phyloP scores from a whole-genome alignment of 2,797 vertebrate genomes.

The Danio kyathit region DNA sequence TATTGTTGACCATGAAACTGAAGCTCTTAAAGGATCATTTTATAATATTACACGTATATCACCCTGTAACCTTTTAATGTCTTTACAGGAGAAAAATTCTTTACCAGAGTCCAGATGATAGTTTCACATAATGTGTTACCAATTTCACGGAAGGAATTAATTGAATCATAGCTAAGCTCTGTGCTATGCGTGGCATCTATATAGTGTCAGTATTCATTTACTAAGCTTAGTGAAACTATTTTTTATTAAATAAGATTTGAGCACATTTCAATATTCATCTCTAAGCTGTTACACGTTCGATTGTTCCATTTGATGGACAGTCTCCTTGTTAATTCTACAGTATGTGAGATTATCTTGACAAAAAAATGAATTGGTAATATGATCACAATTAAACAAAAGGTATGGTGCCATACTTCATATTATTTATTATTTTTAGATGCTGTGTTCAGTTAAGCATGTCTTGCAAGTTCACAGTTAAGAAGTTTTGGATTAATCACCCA shows the following conservation, averaged over 20 bases:
- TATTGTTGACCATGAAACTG: neutral
- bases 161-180: neutral
- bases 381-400: no score
- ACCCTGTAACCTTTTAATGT: neutral
- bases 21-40: neutral
- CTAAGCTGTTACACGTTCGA: neutral
- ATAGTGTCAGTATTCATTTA: neutral
- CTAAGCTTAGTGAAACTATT: neutral
- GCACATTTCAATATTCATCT: neutral
- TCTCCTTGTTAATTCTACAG: neutral
- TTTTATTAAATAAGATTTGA: neutral
- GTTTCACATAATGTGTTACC: constrained; percentile 4
- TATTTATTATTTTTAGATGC: no score
- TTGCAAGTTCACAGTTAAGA: no score
- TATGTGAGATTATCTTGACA: no score
- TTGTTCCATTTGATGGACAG: neutral
- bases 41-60: neutral
- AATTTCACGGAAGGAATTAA: constrained; percentile 1
- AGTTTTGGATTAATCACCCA: no score
- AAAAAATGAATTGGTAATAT: no score
- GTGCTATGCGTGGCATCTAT: constrained; percentile 4
- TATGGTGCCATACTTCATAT: no score
- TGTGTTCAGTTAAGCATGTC: no score
- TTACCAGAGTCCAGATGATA: neutral
- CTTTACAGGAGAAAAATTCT: constrained; percentile 2